Conservation (phyloP, 2,888 invertebrate species). For the Ptilodon capucinus region DNA sequence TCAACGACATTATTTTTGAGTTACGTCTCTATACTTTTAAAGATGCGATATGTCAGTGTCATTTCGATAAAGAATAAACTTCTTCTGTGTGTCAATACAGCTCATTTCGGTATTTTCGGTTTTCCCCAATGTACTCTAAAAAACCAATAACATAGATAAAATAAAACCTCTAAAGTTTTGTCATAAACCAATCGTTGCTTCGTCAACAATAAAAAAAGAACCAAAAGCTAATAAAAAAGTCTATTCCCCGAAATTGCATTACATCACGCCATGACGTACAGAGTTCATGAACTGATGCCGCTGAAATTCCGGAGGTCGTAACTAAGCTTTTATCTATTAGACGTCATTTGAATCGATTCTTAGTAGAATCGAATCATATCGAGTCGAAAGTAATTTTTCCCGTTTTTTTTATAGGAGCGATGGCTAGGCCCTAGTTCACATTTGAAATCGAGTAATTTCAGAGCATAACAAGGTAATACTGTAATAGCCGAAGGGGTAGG, state of each 20-base stretch:
- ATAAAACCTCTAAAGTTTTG: background rate
- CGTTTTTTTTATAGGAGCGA: background rate
- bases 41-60: no score
- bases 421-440: background rate
- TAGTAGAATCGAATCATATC: background rate
- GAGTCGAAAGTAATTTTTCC: background rate
- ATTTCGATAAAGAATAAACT: no score
- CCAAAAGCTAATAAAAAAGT: conserved; percentile 8
- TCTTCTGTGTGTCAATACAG: no score
- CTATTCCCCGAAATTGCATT: conserved; percentile 5
- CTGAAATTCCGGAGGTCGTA: background rate
- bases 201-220: conserved; percentile 4
- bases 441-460: no score
- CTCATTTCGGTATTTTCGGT: no score
- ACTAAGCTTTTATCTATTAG: background rate
- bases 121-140: no score
- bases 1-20: no score
- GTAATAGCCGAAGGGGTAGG: no score
- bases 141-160: background rate
- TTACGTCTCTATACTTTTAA: no score
- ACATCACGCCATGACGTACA: conserved; percentile 10
- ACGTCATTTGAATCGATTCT: background rate
- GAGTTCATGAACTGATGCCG: background rate
- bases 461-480: no score
- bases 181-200: background rate